phyloP scores from a whole-genome alignment of 2,797 vertebrate species.

The Anguilla anguilla region DNA sequence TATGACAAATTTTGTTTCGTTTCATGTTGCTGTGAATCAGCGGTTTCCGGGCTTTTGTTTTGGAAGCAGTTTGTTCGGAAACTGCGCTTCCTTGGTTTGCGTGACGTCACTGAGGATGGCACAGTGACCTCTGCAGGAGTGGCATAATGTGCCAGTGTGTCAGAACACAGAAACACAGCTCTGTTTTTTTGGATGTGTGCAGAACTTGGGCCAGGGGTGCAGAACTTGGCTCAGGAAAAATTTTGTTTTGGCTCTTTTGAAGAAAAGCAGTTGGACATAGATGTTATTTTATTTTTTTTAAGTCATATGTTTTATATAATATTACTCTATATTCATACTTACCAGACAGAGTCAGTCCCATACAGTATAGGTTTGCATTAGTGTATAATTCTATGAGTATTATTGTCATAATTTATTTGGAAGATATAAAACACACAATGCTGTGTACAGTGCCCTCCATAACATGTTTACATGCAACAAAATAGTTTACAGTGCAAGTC shows the following conservation, averaged over 20 bases:
- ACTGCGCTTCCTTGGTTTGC: constrained; percentile 40
- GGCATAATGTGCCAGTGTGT: background rate
- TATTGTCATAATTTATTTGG: background rate
- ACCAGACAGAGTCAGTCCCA: background rate
- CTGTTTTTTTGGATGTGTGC: background rate
- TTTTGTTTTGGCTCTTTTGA: background rate
- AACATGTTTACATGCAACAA: no score
- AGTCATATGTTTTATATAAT: background rate
- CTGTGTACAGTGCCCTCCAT: no score
- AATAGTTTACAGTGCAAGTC: no score
- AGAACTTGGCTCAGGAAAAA: background rate
- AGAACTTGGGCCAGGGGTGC: background rate
- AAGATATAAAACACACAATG: background rate
- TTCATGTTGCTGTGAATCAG: constrained; percentile 36
- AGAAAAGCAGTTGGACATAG: background rate
- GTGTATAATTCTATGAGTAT: background rate
- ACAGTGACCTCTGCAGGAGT: background rate
- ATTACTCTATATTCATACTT: background rate
- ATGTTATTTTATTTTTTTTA: background rate
- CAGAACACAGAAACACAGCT: background rate
- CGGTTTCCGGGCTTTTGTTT: constrained; percentile 51
- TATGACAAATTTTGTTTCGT: constrained; percentile 56
- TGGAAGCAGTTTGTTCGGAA: constrained; percentile 51
- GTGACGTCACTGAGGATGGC: constrained; percentile 28
- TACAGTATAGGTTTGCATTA: background rate